Percentiles rank a stretch among this genome's conserved stretches.
Conservation (phyloP, 2,888 invertebrate species). For the Cephalotes varians region DNA sequence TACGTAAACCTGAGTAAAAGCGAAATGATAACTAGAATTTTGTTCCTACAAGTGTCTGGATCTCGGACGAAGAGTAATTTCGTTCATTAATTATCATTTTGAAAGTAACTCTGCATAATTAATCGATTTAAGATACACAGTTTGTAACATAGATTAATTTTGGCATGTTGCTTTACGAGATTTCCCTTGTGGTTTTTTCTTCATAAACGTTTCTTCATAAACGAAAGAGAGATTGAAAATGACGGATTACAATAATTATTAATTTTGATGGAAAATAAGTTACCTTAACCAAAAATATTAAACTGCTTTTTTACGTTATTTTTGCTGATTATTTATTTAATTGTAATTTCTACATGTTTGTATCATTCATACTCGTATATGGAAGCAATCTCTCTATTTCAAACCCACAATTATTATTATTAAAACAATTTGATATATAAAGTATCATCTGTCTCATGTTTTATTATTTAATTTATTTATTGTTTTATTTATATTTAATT, state of each 20-base stretch:
- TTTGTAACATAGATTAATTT: slow-evolving; percentile 16
- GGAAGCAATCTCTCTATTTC: neutral
- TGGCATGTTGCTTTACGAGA: neutral
- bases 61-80: neutral
- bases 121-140: neutral
- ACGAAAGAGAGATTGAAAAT: neutral
- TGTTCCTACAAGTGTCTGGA: neutral
- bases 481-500: neutral
- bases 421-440: neutral
- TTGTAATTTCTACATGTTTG: neutral
- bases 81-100: slow-evolving; percentile 9
- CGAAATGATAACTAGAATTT: slow-evolving; percentile 14
- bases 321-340: neutral
- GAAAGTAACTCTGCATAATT: neutral
- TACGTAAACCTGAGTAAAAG: slow-evolving; percentile 16
- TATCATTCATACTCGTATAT: neutral
- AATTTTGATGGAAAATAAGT: neutral
- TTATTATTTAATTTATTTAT: slow-evolving; percentile 1
- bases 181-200: neutral
- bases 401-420: neutral
- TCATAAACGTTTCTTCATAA: neutral
- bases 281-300: neutral
- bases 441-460: neutral
- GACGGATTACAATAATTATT: neutral
- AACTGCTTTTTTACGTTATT: neutral